A percentile compares a stretch with the other conserved stretches of the same genome.
phyloP scores from a whole-genome alignment of 2,113 vertebrate genomes.

The Laticauda colubrina region DNA sequence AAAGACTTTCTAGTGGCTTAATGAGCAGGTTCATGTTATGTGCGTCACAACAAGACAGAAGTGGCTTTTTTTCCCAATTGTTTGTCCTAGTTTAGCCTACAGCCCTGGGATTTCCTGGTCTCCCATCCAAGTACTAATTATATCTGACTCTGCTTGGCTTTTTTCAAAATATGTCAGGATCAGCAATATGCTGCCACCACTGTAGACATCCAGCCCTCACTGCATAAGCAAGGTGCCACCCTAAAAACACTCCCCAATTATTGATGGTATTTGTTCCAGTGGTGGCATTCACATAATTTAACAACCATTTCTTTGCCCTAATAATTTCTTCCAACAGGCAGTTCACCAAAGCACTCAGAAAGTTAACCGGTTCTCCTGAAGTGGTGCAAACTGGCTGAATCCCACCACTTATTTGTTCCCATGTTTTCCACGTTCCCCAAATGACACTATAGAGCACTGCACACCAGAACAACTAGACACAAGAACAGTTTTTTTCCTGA shows the following conservation, averaged over 20 bases:
- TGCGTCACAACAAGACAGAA: neutral
- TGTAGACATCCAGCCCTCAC: neutral
- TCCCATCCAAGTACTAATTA: neutral
- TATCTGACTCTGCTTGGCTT: neutral
- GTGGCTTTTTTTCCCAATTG: neutral
- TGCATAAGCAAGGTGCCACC: neutral
- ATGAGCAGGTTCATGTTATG: neutral
- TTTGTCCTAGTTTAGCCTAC: neutral
- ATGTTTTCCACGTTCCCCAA: too few relatives aligned
- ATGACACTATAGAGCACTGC: too few relatives aligned
- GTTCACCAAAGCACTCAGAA: too few relatives aligned
- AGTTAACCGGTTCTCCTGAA: too few relatives aligned
- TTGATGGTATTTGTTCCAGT: neutral
- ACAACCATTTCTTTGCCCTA: too few relatives aligned
- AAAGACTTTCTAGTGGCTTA: neutral
- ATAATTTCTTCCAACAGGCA: too few relatives aligned
- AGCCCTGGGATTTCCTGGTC: neutral
- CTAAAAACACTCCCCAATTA: neutral
- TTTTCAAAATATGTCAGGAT: neutral
- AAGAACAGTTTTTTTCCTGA: too few relatives aligned
- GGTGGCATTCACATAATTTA: too few relatives aligned
- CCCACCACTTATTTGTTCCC: too few relatives aligned
- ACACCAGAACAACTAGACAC: too few relatives aligned
- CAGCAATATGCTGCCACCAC: neutral
- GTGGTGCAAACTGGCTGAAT: too few relatives aligned